Conservation (phyloP, 2,888 invertebrate species). For the Bursaphelenchus okinawaensis region DNA sequence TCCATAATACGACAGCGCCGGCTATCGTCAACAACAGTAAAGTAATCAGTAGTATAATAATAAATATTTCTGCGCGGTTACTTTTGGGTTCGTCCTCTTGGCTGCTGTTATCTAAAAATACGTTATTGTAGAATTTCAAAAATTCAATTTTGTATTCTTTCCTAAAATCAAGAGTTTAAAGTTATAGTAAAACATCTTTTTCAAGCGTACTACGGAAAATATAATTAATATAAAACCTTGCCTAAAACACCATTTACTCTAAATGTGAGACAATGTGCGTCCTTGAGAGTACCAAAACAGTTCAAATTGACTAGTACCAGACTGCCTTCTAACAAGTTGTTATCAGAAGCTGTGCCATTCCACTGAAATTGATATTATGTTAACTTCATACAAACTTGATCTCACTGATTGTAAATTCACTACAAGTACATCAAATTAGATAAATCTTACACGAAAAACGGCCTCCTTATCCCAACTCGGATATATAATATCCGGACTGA, state of each 20-base stretch:
- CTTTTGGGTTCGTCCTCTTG: too few species aligned
- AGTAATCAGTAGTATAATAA: conserved; percentile 34
- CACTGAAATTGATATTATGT: conserved; percentile 28
- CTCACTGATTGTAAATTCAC: neutral
- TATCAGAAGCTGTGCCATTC: conserved; percentile 26
- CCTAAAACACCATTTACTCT: conserved; percentile 20
- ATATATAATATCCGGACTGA: neutral
- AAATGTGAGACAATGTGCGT: conserved; percentile 24
- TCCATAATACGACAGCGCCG: conserved; percentile 35
- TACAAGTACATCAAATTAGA: neutral
- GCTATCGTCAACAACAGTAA: conserved; percentile 29
- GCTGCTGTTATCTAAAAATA: too few species aligned
- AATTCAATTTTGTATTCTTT: too few species aligned
- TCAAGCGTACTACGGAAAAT: too few species aligned
- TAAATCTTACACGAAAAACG: conserved; percentile 6
- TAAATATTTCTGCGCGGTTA: conserved; percentile 9
- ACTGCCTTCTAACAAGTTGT: conserved; percentile 22
- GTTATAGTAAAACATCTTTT: too few species aligned
- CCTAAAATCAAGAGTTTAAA: too few species aligned
- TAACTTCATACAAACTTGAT: conserved; percentile 1
- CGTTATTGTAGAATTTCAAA: too few species aligned
- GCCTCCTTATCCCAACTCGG: conserved; percentile 5
- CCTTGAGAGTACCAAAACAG: conserved; percentile 14
- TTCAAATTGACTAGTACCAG: conserved; percentile 30
- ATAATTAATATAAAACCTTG: conserved; percentile 2